These are phyloP conservation scores for Acanthiza pusilla DNA, from an alignment of 2,797 vertebrate species.

Conservation along the genomic window DNA sequence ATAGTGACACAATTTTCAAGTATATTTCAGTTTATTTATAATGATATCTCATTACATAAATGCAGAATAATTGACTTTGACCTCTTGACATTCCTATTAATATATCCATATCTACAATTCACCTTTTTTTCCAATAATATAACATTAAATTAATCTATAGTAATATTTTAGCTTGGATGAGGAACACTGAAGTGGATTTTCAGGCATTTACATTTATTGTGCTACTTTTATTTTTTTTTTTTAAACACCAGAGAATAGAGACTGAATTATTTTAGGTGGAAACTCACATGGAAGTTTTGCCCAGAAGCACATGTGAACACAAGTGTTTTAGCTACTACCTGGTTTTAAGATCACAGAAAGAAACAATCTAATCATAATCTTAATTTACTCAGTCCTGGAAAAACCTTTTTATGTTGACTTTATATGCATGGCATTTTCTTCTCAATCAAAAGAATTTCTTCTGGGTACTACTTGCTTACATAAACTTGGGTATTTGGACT, in stretches of 20 bases:
- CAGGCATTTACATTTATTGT: not conserved
- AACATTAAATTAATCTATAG: not conserved
- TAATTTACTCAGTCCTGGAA: not conserved
- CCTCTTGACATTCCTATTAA: not conserved
- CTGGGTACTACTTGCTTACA: not conserved
- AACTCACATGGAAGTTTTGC: not conserved
- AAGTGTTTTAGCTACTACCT: not conserved
- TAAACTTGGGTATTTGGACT: not conserved
- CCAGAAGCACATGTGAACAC: not conserved
- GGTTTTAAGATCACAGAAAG: not conserved
- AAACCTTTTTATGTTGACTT: not conserved
- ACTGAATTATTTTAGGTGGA: not conserved
- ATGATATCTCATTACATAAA: not conserved
- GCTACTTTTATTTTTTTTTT: not conserved
- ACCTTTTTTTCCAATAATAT: not conserved
- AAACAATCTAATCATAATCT: not conserved
- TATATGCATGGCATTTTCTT: rapidly evolving
- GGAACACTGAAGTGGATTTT: not conserved
- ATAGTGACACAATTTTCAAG: not conserved
- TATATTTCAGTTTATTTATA: not conserved
- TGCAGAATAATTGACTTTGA: not conserved
- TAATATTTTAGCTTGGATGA: not conserved
- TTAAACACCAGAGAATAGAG: not conserved
- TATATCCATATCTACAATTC: not conserved
- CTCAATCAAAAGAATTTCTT: not conserved